Percentiles rank a stretch among this genome's conserved stretches.
Evolutionary conservation across 1,140 invertebrate species (phyloP).

Genomic region (Archegozetes longisetosus): DNA sequence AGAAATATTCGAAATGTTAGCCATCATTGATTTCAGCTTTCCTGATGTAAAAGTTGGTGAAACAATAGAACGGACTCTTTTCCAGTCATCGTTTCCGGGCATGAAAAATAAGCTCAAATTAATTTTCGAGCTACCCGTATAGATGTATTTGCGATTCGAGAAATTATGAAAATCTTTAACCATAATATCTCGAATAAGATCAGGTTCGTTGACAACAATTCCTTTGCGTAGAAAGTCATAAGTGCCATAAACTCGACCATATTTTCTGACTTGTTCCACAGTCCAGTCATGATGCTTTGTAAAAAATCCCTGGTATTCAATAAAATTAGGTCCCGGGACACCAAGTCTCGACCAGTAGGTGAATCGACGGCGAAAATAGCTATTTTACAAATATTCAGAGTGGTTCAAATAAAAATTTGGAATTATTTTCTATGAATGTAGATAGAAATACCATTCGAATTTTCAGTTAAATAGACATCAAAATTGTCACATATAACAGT

Average conservation of each 20-base stretch:
- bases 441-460: too few relatives aligned
- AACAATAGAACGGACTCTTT: conserved; percentile 7
- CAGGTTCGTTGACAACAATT: conserved; percentile 15
- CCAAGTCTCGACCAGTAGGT: conserved; percentile 7
- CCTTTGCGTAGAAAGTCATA: neutral
- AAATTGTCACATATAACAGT: too few relatives aligned
- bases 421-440: too few relatives aligned
- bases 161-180: conserved; percentile 21
- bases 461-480: too few relatives aligned
- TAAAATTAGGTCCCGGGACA: neutral
- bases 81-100: conserved; percentile 11
- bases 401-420: too few relatives aligned
- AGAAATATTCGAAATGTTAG: neutral
- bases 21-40: conserved; percentile 12
- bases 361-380: neutral
- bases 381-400: too few relatives aligned
- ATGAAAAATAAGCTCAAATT: conserved; percentile 3
- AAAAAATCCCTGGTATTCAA: neutral
- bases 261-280: neutral
- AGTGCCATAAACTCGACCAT: conserved; percentile 8
- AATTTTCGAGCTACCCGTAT: neutral
- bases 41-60: conserved; percentile 14
- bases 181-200: conserved; percentile 17
- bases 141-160: conserved; percentile 6
- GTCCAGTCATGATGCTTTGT: neutral